Evolutionary conservation across 1,140 invertebrate genomes (phyloP).

Genomic region (Bombus pyrosoma): DNA sequence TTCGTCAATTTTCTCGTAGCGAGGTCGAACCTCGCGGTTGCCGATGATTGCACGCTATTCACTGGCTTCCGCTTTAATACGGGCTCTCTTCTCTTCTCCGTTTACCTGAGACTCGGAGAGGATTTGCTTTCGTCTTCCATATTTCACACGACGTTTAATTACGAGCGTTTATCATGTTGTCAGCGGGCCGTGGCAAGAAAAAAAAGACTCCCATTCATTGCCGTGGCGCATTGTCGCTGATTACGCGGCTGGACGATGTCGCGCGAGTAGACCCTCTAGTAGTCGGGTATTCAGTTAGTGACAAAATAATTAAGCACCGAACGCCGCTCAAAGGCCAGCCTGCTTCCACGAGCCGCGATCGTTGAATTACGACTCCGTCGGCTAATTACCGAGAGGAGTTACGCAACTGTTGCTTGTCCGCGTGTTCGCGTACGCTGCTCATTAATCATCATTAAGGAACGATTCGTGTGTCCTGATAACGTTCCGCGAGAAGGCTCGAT

Average conservation of each 20-base stretch:
- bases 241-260: constrained; percentile 16
- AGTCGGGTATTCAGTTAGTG: constrained; percentile 40
- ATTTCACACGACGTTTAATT: constrained; percentile 42
- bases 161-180: constrained; percentile 37
- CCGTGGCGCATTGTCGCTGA: constrained; percentile 21
- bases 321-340: constrained; percentile 10
- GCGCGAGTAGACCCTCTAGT: background rate
- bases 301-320: constrained; percentile 61
- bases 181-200: background rate
- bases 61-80: constrained; percentile 26
- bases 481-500: constrained; percentile 2
- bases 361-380: constrained; percentile 30
- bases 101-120: too few species aligned
- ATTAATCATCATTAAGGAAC: constrained; percentile 69
- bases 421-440: constrained; percentile 1
- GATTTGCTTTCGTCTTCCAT: background rate
- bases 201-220: background rate
- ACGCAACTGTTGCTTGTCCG: constrained; percentile 39
- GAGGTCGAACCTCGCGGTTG: constrained; percentile 4
- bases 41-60: constrained; percentile 39
- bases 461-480: constrained; percentile 56
- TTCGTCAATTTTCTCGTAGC: constrained; percentile 3
- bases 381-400: constrained; percentile 57
- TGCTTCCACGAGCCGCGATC: constrained; percentile 32
- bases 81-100: background rate